Evolutionary conservation across 92 coral and sea anemone genomes (phyloP).

Genomic region (Epizoanthus stellaris): DNA sequence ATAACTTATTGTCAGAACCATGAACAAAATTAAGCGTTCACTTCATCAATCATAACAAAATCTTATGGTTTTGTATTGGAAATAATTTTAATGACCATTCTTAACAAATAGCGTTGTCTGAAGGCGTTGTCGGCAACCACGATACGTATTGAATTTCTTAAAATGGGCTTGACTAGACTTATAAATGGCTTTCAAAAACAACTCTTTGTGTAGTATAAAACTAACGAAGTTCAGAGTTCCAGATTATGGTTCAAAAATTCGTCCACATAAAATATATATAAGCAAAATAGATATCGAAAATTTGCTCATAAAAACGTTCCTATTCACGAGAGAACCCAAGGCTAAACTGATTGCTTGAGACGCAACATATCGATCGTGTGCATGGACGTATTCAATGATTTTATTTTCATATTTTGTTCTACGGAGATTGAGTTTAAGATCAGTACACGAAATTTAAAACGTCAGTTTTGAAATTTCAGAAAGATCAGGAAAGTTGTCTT

Average conservation of each 20-base stretch:
- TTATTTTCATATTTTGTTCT: too few species aligned
- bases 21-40: too few species aligned
- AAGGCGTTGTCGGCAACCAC: not conserved
- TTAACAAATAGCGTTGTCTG: slow-evolving; percentile 15
- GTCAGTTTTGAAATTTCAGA: slow-evolving; percentile 1
- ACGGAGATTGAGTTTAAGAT: not conserved
- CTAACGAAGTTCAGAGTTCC: too few species aligned
- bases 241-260: too few species aligned
- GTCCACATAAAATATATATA: not conserved
- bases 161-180: too few species aligned
- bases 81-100: not conserved
- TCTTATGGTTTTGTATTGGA: not conserved
- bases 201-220: not conserved
- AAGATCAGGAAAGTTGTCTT: not conserved
- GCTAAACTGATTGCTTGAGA: not conserved
- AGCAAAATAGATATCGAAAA: not conserved
- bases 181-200: not conserved
- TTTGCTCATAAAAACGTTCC: not conserved
- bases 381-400: too few species aligned
- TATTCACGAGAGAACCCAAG: not conserved
- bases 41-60: too few species aligned
- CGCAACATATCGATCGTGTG: not conserved
- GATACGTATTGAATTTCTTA: not conserved
- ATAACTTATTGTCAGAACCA: too few species aligned
- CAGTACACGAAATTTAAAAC: not conserved